A percentile compares a stretch with the other conserved stretches of the same genome.
Conservation (phyloP, 2,113 vertebrate genomes). For the Prionailurus viverrinus region DNA sequence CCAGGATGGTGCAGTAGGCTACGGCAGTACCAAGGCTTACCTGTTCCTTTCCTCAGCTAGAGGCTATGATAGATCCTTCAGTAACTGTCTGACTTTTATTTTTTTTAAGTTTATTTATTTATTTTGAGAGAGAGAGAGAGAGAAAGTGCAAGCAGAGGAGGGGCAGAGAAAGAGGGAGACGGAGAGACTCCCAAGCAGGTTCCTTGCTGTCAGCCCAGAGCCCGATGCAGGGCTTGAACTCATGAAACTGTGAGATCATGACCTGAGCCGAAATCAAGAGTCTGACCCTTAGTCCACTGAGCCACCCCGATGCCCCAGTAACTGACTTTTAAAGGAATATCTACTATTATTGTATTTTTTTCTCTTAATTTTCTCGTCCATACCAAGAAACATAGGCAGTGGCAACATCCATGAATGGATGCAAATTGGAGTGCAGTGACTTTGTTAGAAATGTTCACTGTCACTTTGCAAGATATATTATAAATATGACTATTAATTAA, state of each 20-base stretch:
- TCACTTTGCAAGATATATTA: neutral
- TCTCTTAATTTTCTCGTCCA: constrained; percentile 26
- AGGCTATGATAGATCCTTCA: neutral
- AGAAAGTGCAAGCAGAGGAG: too few relatives aligned
- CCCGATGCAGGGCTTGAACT: too few relatives aligned
- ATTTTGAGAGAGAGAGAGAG: too few relatives aligned
- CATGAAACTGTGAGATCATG: too few relatives aligned
- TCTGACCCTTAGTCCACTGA: too few relatives aligned
- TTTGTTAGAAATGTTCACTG: neutral
- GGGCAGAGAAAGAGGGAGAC: too few relatives aligned
- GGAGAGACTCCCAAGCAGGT: too few relatives aligned
- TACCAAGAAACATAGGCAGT: neutral
- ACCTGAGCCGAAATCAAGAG: too few relatives aligned
- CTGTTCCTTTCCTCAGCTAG: neutral
- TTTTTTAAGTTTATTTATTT: too few relatives aligned
- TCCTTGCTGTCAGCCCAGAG: too few relatives aligned
- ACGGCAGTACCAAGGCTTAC: neutral
- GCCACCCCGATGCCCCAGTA: too few relatives aligned
- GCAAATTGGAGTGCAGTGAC: neutral
- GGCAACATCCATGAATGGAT: neutral
- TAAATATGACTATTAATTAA: neutral
- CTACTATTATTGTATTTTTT: neutral
- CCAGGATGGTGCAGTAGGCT: neutral
- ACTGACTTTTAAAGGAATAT: neutral
- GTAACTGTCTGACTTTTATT: neutral